Conservation (phyloP, 2,888 invertebrate species). For the Siphlonurus alternatus region DNA sequence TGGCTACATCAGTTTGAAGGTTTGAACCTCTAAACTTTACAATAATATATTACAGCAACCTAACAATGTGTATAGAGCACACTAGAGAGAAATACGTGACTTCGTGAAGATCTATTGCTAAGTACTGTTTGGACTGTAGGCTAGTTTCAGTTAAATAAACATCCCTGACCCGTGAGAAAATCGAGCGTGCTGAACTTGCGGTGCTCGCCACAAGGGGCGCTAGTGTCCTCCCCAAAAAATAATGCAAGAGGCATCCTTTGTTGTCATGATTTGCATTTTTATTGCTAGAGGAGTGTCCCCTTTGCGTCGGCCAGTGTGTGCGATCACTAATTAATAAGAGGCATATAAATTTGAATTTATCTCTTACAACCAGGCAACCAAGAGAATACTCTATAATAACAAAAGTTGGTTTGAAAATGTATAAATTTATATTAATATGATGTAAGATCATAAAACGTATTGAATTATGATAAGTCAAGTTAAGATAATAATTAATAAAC, state of each 20-base stretch:
- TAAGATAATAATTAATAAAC: too few species aligned
- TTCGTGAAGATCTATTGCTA: neutral
- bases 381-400: too few species aligned
- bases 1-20: too few species aligned
- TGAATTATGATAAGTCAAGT: too few species aligned
- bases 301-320: neutral
- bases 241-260: neutral
- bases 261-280: neutral
- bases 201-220: neutral
- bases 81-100: too few species aligned
- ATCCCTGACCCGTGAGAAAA: neutral
- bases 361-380: neutral
- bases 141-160: neutral
- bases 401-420: too few species aligned
- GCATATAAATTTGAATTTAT: neutral
- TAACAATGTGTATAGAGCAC: too few species aligned
- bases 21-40: too few species aligned
- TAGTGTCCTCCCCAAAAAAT: neutral
- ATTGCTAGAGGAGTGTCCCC: neutral
- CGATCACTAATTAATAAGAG: neutral
- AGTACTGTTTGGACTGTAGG: neutral
- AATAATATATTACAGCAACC: too few species aligned
- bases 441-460: too few species aligned
- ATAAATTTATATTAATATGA: too few species aligned
- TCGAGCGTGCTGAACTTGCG: neutral